Evolutionary conservation across 2,113 vertebrate species (phyloP).

Genomic region (Cygnus atratus): DNA sequence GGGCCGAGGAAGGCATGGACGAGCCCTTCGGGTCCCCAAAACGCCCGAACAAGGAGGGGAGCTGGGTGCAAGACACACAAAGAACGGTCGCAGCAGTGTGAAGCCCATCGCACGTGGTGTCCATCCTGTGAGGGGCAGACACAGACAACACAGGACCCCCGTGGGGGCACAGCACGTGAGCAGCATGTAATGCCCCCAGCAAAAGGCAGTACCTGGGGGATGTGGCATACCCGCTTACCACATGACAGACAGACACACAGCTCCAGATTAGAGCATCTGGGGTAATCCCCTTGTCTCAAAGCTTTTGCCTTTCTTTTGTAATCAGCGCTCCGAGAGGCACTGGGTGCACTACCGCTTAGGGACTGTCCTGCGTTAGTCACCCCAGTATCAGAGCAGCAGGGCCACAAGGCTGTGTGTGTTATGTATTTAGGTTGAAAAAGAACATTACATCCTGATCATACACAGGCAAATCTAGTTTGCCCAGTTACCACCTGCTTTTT

Average conservation of each 20-base stretch:
- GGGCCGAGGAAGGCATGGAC: not conserved
- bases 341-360: not conserved
- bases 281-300: constrained; percentile 46
- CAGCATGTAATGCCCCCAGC: fast-evolving
- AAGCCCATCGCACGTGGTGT: not conserved
- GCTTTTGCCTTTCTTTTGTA: constrained; percentile 43
- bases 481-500: not conserved
- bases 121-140: not conserved
- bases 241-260: not conserved
- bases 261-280: not conserved
- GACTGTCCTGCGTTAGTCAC: constrained; percentile 58
- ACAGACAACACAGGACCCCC: not conserved
- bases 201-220: not conserved
- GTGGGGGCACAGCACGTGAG: fast-evolving
- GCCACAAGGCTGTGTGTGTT: not conserved
- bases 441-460: constrained; percentile 4
- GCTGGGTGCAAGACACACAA: not conserved
- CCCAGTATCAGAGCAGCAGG: not conserved
- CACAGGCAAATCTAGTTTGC: not conserved
- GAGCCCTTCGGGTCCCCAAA: not conserved
- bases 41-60: not conserved
- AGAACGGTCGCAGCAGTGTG: not conserved
- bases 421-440: not conserved
- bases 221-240: not conserved
- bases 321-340: not conserved